Evolutionary conservation across 2,888 invertebrate species (phyloP).

Genomic region (Callyntrura sp.): DNA sequence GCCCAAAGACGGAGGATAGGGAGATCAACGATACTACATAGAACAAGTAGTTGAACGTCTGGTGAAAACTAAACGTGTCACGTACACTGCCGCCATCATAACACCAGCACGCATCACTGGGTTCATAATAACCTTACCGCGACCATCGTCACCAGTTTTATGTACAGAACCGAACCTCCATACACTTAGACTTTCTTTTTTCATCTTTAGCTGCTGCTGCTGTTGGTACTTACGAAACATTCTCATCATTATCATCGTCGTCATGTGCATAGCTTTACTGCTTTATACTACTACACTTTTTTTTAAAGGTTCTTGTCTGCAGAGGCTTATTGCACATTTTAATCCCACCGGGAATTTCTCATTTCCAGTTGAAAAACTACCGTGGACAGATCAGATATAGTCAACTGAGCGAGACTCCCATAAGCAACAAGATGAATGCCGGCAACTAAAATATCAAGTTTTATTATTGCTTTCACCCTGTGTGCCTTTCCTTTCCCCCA

Average conservation of each 20-base stretch:
- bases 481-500: conserved; percentile 21
- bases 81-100: conserved; percentile 49
- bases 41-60: conserved; percentile 55
- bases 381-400: conserved; percentile 54
- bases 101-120: conserved; percentile 54
- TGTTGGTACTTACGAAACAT: conserved; percentile 12
- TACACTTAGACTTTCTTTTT: neutral
- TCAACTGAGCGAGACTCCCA: conserved; percentile 20
- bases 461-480: conserved; percentile 73
- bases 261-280: conserved; percentile 7
- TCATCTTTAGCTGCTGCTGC: neutral
- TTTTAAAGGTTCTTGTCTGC: conserved; percentile 23
- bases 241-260: conserved; percentile 22
- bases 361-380: conserved; percentile 68
- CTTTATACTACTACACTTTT: conserved; percentile 7
- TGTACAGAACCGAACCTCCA: neutral
- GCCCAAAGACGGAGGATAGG: neutral
- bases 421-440: conserved; percentile 25
- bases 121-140: conserved; percentile 53
- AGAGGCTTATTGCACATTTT: conserved; percentile 75
- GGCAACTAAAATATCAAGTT: conserved; percentile 65
- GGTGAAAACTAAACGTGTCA: conserved; percentile 47
- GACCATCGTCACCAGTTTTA: conserved; percentile 25
- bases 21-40: conserved; percentile 25
- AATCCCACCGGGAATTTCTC: conserved; percentile 75